phyloP scores from a whole-genome alignment of 1,140 invertebrate species.

The Augochlora pura region DNA sequence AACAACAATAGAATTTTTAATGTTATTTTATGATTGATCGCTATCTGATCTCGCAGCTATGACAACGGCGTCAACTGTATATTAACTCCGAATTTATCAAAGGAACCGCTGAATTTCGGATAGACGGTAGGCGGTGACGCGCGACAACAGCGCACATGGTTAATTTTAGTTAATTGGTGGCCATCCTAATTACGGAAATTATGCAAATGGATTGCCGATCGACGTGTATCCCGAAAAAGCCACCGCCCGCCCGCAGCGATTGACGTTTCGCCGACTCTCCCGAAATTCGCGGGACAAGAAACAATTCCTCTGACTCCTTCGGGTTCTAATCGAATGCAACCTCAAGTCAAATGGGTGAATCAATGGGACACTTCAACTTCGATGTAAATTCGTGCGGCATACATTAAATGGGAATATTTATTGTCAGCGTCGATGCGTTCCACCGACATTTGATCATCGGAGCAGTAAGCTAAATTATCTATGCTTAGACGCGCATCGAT shows the following conservation, averaged over 20 bases:
- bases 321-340: not conserved
- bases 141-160: conserved; percentile 19
- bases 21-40: too few relatives aligned
- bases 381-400: too few relatives aligned
- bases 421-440: too few relatives aligned
- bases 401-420: too few relatives aligned
- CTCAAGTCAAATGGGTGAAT: too few relatives aligned
- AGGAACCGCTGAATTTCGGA: conserved; percentile 29
- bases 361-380: too few relatives aligned
- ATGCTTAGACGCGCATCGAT: too few relatives aligned
- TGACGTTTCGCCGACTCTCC: not conserved
- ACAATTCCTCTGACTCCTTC: not conserved
- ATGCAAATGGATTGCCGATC: conserved; percentile 53
- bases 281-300: not conserved
- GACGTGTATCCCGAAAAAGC: not conserved
- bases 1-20: too few relatives aligned
- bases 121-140: conserved; percentile 24
- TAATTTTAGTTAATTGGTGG: conserved; percentile 59
- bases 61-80: conserved; percentile 12
- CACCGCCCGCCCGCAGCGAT: not conserved
- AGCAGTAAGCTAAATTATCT: too few relatives aligned
- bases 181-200: conserved; percentile 53
- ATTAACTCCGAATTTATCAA: conserved; percentile 57
- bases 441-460: too few relatives aligned
- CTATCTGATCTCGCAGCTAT: not conserved